Conservation (phyloP, 2,888 invertebrate species). For the Nomada fabriciana region DNA sequence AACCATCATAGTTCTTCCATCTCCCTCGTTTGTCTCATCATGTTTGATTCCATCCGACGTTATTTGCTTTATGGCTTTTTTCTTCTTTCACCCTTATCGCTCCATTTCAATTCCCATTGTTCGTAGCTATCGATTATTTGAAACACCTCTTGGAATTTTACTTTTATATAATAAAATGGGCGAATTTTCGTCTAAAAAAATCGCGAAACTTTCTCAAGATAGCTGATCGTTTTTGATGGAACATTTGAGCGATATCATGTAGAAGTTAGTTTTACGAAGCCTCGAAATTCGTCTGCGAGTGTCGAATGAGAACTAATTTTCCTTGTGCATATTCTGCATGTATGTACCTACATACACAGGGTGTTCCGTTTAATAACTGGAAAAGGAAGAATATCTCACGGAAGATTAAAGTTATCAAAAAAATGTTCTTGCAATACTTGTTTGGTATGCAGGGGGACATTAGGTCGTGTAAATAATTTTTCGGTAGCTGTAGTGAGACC, state of each 20-base stretch:
- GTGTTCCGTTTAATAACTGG: too few species aligned
- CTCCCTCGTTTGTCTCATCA: constrained; percentile 6
- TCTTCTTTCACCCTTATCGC: not conserved
- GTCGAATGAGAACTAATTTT: constrained; percentile 64
- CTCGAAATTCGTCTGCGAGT: constrained; percentile 68
- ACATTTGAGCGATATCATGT: constrained; percentile 70
- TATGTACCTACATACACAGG: too few species aligned
- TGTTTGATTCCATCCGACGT: constrained; percentile 19
- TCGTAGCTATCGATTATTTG: not conserved
- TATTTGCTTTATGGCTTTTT: constrained; percentile 2
- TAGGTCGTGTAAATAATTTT: too few species aligned
- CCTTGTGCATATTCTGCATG: too few species aligned
- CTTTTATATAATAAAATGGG: constrained; percentile 16
- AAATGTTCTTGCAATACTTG: too few species aligned
- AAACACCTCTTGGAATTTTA: not conserved
- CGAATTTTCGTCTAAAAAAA: constrained; percentile 33
- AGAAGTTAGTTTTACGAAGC: constrained; percentile 66
- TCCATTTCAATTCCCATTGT: not conserved
- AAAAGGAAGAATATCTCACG: too few species aligned
- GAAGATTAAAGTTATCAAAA: too few species aligned
- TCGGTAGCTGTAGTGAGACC: too few species aligned
- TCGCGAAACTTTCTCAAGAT: constrained; percentile 51
- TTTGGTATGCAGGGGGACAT: too few species aligned
- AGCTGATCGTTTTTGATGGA: constrained; percentile 67
- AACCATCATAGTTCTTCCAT: not conserved